phyloP scores from a whole-genome alignment of 2,888 invertebrate genomes.

The Troides oblongomaculatus region DNA sequence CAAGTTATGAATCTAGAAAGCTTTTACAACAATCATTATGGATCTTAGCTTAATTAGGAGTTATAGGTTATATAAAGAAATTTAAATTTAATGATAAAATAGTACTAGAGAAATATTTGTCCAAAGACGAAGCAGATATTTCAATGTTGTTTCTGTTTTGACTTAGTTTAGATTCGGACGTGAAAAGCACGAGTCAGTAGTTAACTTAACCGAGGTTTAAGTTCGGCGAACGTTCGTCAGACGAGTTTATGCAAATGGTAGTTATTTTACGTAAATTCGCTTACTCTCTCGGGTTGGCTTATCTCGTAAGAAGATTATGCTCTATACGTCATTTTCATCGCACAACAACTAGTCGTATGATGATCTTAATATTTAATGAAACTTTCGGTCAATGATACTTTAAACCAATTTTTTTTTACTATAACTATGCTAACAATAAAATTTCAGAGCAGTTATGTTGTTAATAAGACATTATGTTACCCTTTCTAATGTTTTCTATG shows the following conservation, averaged over 20 bases:
- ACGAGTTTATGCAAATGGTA: background rate
- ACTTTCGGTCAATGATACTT: background rate
- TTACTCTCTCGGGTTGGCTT: constrained; percentile 5
- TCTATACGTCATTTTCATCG: constrained; percentile 6
- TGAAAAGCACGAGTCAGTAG: background rate
- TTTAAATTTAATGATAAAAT: no score
- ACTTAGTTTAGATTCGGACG: background rate
- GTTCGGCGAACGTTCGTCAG: background rate
- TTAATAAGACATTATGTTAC: background rate
- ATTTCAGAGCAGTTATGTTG: background rate
- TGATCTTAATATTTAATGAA: background rate
- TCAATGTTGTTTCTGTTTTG: background rate
- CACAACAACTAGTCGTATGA: background rate
- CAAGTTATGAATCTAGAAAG: no score
- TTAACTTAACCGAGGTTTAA: background rate
- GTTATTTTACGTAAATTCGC: constrained; percentile 17
- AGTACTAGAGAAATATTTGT: no score
- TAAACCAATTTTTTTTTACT: background rate
- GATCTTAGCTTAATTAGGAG: no score
- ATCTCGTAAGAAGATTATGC: constrained; percentile 11
- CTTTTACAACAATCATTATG: no score
- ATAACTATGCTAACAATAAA: background rate
- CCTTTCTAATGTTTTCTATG: no score
- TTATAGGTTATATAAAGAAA: no score
- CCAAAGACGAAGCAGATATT: no score